phyloP scores from a whole-genome alignment of 2,797 vertebrate genomes.

The Sebastes nivosus region DNA sequence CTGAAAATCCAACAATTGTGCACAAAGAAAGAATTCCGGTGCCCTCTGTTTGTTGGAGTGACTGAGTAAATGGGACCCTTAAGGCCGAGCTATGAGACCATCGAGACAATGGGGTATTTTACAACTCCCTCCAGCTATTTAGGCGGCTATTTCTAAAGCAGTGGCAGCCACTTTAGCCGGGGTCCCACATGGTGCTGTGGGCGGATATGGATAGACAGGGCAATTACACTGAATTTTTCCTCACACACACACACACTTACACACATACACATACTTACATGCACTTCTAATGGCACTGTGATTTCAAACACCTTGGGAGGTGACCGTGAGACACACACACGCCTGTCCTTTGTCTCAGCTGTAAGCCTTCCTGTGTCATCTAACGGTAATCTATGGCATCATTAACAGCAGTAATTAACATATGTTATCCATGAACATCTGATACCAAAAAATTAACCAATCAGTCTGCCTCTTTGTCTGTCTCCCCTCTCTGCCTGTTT shows the following conservation, averaged over 20 bases:
- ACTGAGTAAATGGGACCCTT: slow-evolving; percentile 73
- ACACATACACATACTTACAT: slow-evolving; percentile 25
- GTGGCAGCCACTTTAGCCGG: slow-evolving; percentile 69
- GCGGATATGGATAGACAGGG: slow-evolving; percentile 74
- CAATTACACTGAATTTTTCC: slow-evolving; percentile 72
- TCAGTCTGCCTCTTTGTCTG: slow-evolving; percentile 14
- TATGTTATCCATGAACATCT: slow-evolving; percentile 54
- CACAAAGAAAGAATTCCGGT: slow-evolving; percentile 55
- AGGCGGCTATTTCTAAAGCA: slow-evolving; percentile 72
- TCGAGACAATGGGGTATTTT: slow-evolving; percentile 77
- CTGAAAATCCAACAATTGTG: slow-evolving; percentile 57
- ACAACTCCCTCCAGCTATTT: slow-evolving; percentile 73
- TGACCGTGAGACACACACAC: slow-evolving; percentile 17
- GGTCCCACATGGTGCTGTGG: slow-evolving; percentile 73
- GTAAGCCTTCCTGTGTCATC: slow-evolving; percentile 35
- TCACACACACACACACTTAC: slow-evolving; percentile 12
- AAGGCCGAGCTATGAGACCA: slow-evolving; percentile 60
- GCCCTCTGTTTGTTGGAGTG: slow-evolving; percentile 66
- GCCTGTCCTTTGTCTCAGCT: slow-evolving; percentile 52
- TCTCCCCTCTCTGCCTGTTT: slow-evolving; percentile 14
- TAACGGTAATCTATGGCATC: slow-evolving; percentile 59
- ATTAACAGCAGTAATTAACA: slow-evolving; percentile 67
- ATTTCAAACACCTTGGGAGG: slow-evolving; percentile 59
- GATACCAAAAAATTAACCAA: slow-evolving; percentile 33
- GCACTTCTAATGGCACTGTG: slow-evolving; percentile 51